phyloP scores from a whole-genome alignment of 2,113 vertebrate genomes.

The Xyliphius kryptos region DNA sequence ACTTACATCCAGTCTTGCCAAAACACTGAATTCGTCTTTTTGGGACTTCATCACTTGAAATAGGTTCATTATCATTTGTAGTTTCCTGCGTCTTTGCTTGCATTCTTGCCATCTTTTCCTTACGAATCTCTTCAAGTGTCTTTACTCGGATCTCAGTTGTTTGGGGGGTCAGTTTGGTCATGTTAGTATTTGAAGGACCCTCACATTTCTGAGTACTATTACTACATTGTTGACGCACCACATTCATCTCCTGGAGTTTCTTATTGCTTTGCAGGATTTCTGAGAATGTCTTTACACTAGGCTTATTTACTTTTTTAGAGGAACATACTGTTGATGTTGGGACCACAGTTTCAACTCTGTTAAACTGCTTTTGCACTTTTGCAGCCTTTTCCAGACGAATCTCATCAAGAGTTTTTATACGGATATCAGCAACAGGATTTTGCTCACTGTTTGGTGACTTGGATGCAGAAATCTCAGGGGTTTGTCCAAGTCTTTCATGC shows the following conservation, averaged over 20 bases:
- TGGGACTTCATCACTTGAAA: no score
- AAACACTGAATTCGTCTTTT: no score
- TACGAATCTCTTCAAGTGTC: slow-evolving; percentile 87
- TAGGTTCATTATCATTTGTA: slow-evolving; percentile 28
- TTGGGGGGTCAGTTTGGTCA: slow-evolving; percentile 20
- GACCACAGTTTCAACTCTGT: slow-evolving; percentile 26
- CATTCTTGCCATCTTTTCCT: slow-evolving; percentile 76
- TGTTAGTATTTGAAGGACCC: slow-evolving; percentile 2
- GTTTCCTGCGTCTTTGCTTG: slow-evolving; percentile 50
- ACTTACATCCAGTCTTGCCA: no score
- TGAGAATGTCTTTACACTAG: slow-evolving; percentile 61
- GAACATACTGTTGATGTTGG: slow-evolving; percentile 37
- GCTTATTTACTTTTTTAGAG: slow-evolving; percentile 39
- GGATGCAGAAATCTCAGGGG: slow-evolving; percentile 41
- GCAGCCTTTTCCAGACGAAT: slow-evolving; percentile 79
- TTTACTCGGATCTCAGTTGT: slow-evolving; percentile 69
- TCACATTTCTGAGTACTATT: slow-evolving; percentile 17
- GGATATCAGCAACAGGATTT: slow-evolving; percentile 65
- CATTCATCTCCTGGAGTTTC: slow-evolving; percentile 61
- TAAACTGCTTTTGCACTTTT: slow-evolving; percentile 56
- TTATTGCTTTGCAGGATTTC: slow-evolving; percentile 74
- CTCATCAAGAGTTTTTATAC: slow-evolving; percentile 86
- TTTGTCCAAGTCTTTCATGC: slow-evolving; percentile 72
- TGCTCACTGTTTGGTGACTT: slow-evolving; percentile 38
- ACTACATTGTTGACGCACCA: slow-evolving; percentile 40